Evolutionary conservation across 2,113 vertebrate genomes (phyloP).

Genomic region (Sander vitreus): DNA sequence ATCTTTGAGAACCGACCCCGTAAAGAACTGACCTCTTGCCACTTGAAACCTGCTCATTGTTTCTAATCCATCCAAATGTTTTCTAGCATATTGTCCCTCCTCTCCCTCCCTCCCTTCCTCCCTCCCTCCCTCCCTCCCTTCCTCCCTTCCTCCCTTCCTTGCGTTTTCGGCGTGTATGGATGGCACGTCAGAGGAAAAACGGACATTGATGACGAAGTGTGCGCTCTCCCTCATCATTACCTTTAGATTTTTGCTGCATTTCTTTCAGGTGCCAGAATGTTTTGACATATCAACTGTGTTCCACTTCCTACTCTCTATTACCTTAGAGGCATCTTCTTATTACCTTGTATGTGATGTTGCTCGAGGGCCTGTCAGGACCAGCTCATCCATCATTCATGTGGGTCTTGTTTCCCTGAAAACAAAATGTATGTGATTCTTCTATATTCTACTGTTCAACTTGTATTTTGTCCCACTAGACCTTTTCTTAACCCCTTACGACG

Average conservation of each 20-base stretch:
- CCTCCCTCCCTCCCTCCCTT: neutral
- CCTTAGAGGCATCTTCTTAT: slow-evolving; percentile 35
- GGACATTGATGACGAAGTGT: slow-evolving; percentile 45
- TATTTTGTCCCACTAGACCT: slow-evolving; percentile 44
- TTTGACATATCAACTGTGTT: slow-evolving; percentile 62
- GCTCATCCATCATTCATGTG: slow-evolving; percentile 48
- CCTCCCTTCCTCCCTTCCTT: neutral
- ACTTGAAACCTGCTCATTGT: slow-evolving; percentile 80
- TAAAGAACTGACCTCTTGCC: slow-evolving; percentile 76
- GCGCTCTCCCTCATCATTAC: slow-evolving; percentile 48
- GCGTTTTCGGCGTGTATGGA: slow-evolving; percentile 41
- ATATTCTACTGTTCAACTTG: slow-evolving; percentile 55
- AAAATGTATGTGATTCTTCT: slow-evolving; percentile 58
- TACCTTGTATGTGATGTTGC: slow-evolving; percentile 49
- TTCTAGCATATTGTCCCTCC: slow-evolving; percentile 59
- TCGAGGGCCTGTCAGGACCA: slow-evolving; percentile 47
- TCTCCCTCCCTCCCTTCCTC: neutral
- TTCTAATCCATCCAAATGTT: slow-evolving; percentile 78
- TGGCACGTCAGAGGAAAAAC: slow-evolving; percentile 39
- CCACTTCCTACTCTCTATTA: slow-evolving; percentile 42
- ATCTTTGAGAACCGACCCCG: slow-evolving; percentile 59
- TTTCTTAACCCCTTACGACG: slow-evolving; percentile 40
- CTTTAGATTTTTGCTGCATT: slow-evolving; percentile 65
- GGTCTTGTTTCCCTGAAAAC: slow-evolving; percentile 58
- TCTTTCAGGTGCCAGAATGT: slow-evolving; percentile 65